These are phyloP conservation scores for Fragum fragum DNA, from an alignment of 2,888 invertebrate genomes.

Conservation along the genomic window DNA sequence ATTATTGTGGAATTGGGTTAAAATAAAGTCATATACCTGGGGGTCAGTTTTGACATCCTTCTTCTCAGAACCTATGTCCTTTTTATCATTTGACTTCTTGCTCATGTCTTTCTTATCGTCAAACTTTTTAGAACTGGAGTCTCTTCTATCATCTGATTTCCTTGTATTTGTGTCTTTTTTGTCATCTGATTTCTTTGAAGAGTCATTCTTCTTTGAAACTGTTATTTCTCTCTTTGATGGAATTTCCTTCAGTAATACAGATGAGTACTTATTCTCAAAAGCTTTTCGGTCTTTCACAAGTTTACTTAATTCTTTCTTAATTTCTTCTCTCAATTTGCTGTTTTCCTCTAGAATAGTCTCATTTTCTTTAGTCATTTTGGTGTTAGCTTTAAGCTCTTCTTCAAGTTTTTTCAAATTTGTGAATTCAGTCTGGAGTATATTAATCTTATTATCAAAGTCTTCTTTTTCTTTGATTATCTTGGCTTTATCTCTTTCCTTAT, in stretches of 20 bases:
- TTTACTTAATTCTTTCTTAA: conserved; percentile 77
- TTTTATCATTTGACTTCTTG: not conserved
- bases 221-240: conserved; percentile 36
- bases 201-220: not conserved
- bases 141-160: not conserved
- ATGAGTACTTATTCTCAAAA: conserved; percentile 48
- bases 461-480: conserved; percentile 68
- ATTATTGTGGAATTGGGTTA: no score
- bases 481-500: conserved; percentile 19
- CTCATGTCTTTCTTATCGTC: not conserved
- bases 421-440: conserved; percentile 76
- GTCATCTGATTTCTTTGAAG: not conserved
- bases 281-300: conserved; percentile 64
- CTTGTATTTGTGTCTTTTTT: not conserved
- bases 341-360: conserved; percentile 81
- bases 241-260: conserved; percentile 39
- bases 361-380: conserved; percentile 83
- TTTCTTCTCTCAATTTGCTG: conserved; percentile 82
- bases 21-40: not conserved
- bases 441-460: conserved; percentile 68
- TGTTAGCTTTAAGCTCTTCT: conserved; percentile 80
- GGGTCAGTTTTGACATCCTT: not conserved
- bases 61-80: not conserved
- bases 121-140: conserved; percentile 31
- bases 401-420: conserved; percentile 79